phyloP scores from a whole-genome alignment of 2,888 invertebrate species.

The Scaptomyza flava region DNA sequence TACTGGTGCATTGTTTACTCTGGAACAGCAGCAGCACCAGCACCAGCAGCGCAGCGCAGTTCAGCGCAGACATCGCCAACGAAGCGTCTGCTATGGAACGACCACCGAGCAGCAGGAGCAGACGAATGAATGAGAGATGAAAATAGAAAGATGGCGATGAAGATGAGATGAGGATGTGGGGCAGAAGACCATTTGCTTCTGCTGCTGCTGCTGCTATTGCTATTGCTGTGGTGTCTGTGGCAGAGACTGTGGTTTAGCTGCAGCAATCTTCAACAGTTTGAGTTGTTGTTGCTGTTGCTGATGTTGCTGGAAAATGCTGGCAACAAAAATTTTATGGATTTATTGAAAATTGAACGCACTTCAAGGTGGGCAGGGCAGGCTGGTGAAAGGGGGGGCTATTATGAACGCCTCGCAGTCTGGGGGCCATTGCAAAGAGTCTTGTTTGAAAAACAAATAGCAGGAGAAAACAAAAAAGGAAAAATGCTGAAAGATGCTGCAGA shows the following conservation, averaged over 20 bases:
- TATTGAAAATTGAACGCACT: constrained; percentile 79
- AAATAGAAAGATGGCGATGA: constrained; percentile 23
- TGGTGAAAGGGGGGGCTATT: neutral
- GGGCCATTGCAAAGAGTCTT: constrained; percentile 62
- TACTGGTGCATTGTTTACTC: constrained; percentile 70
- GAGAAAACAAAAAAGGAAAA: constrained; percentile 13
- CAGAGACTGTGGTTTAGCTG: constrained; percentile 48
- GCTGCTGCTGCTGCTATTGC: constrained; percentile 23
- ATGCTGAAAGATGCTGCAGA: constrained; percentile 37
- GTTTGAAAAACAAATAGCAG: constrained; percentile 72
- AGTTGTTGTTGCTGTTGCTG: constrained; percentile 1
- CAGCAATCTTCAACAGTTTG: constrained; percentile 31
- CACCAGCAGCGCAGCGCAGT: neutral
- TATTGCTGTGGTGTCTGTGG: constrained; percentile 38
- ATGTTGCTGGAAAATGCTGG: constrained; percentile 29
- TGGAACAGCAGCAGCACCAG: constrained; percentile 17
- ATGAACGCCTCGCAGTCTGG: constrained; percentile 70
- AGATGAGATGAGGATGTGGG: constrained; percentile 13
- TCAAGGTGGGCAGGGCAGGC: constrained; percentile 32
- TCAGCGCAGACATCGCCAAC: constrained; percentile 53
- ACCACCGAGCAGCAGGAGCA: constrained; percentile 52
- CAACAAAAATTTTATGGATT: constrained; percentile 69
- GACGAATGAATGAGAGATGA: constrained; percentile 19
- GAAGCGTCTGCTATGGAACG: constrained; percentile 57
- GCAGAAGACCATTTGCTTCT: constrained; percentile 4